A percentile compares a stretch with the other conserved stretches of the same genome.
Evolutionary conservation across 2,888 invertebrate genomes (phyloP).

Genomic region (Cephus rjabovi): DNA sequence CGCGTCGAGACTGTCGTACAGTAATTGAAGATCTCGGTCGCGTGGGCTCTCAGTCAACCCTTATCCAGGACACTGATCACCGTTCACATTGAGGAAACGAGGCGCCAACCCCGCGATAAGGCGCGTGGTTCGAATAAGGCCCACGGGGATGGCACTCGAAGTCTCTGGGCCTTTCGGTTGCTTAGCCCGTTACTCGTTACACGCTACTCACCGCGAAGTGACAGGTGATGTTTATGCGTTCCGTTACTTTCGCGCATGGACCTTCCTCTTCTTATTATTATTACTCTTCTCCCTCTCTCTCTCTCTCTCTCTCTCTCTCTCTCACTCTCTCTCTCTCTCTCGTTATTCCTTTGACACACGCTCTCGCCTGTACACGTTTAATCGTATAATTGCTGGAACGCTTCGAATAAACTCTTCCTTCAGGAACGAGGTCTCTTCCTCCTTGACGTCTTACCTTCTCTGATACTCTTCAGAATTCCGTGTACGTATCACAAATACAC

Average conservation of each 20-base stretch:
- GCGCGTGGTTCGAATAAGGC: neutral
- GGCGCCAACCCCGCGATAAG: neutral
- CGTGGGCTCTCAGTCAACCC: neutral
- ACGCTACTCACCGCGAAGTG: neutral
- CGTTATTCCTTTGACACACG: neutral
- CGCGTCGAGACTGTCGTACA: neutral
- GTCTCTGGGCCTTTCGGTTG: neutral
- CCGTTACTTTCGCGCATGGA: conserved; percentile 7
- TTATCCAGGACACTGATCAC: neutral
- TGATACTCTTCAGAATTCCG: neutral
- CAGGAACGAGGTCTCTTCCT: neutral
- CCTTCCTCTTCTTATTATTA: neutral
- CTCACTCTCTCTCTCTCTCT: neutral
- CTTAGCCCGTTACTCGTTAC: neutral
- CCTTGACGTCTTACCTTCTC: conserved; percentile 6
- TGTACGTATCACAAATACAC: neutral
- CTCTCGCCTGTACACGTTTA: conserved; percentile 9
- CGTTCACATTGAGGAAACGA: neutral
- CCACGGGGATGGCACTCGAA: neutral
- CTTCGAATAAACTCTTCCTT: neutral
- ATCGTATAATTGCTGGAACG: conserved; percentile 17
- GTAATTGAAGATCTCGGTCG: neutral
- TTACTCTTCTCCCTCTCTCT: no score
- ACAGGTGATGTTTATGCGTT: conserved; percentile 8
- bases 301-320: neutral